phyloP scores from a whole-genome alignment of 92 coral and sea anemone genomes.

The Heteractis magnifica region DNA sequence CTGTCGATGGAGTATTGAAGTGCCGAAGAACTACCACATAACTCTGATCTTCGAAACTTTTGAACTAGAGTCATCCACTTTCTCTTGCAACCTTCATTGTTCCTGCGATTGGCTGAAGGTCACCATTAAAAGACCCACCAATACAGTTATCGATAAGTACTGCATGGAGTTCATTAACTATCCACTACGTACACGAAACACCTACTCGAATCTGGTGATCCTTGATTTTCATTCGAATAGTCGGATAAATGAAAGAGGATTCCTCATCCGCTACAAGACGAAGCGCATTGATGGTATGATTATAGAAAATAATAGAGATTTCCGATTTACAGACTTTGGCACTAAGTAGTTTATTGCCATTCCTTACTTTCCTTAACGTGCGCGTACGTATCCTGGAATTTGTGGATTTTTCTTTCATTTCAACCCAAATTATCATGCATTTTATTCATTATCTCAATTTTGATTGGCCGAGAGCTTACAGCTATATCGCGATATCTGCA shows the following conservation, averaged over 20 bases:
- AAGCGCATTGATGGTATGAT: constrained; percentile 30
- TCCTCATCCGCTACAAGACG: constrained; percentile 34
- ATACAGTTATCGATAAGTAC: constrained; percentile 22
- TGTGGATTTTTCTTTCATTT: too few relatives aligned
- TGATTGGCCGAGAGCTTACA: too few relatives aligned
- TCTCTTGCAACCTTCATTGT: constrained; percentile 25
- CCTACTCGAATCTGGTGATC: constrained; percentile 34
- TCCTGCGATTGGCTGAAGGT: constrained; percentile 48
- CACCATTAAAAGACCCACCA: constrained; percentile 24
- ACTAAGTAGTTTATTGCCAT: too few relatives aligned
- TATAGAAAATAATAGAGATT: neutral
- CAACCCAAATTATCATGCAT: too few relatives aligned
- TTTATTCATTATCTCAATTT: too few relatives aligned
- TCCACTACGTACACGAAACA: constrained; percentile 30
- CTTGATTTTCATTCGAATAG: constrained; percentile 39
- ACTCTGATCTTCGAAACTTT: constrained; percentile 35
- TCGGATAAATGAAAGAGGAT: constrained; percentile 8
- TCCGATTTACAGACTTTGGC: too few relatives aligned
- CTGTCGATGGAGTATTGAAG: constrained; percentile 55
- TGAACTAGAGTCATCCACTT: constrained; percentile 16
- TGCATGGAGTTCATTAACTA: constrained; percentile 35
- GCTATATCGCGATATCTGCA: too few relatives aligned
- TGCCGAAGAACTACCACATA: constrained; percentile 45
- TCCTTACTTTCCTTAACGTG: too few relatives aligned
- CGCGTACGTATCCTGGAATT: too few relatives aligned